Base-by-base conservation (phyloP, 2,888 invertebrate species). In the Anaspis maculata region DNA sequence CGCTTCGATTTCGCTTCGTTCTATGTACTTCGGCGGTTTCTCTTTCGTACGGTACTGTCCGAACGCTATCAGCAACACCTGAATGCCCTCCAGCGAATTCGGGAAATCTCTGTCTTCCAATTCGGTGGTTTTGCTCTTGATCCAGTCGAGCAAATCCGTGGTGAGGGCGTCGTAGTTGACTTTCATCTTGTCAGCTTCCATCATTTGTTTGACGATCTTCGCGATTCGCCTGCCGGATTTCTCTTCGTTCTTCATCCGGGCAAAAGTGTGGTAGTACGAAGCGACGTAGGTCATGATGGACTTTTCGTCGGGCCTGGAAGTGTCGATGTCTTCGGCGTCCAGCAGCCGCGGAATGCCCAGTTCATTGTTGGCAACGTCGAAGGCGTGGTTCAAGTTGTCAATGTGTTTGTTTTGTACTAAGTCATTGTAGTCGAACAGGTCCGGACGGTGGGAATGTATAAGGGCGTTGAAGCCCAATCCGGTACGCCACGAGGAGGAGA, bases 211-310 rank as follows among this genome's bases (percentile, higher is more conserved):
- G 41, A 98, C 85, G 57, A 98, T 95, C 92, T 95, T 98, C 23
- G 95, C 96, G 58, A 98, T 96, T 61, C 97, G 77, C 54, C 91
- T 80, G 16, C 96, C 96, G 50, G 95, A 95, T 64, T 96, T 97
- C 71, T 91, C 88, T 61, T 97, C 97, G 60, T 90, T 94, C 74
- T 96, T 97, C 92, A 97, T 95, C 50, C 95, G 77, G 25, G 97
- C 96, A 71, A 98, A 98, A 35, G 96, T 95, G 70, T 98, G 97
- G 68, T 98, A 98, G 69, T 96, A 97, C 10, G 94, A 92, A 2
- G 97, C 96, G 21, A 98, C 95, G 63, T 98, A 98, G 13, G 97
- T 98, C 73, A 98, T 89, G 61, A 98, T 91, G 16, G 95, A 95
- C 68, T 96, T 97, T 71, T 98, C 98, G 62, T 97, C 97, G 0